These are phyloP conservation scores for Actinostola sp. DNA, from an alignment of 92 coral and sea anemone genomes.

Conservation along the genomic window DNA sequence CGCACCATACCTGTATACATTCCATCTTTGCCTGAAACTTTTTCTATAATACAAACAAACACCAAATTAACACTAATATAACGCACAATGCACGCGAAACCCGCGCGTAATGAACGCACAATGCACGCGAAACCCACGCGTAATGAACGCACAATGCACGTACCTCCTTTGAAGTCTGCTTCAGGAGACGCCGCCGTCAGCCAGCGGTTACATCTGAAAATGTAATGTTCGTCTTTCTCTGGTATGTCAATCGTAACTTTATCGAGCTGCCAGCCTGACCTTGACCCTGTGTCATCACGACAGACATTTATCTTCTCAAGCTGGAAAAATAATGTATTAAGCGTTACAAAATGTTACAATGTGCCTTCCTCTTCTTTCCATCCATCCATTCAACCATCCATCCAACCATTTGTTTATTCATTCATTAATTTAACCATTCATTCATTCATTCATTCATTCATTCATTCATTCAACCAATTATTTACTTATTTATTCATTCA, in stretches of 20 bases:
- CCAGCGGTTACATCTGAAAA: slow-evolving; percentile 86
- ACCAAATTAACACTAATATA: not conserved
- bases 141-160: slow-evolving; percentile 1
- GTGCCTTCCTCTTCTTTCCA: no score
- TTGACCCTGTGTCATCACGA: slow-evolving; percentile 77
- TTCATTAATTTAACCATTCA: not conserved
- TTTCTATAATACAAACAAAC: not conserved
- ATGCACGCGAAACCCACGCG: not conserved
- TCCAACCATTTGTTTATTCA: not conserved
- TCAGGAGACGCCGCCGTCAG: slow-evolving; percentile 68
- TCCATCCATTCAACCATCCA: no score
- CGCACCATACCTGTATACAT: slow-evolving; percentile 61
- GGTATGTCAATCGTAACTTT: slow-evolving; percentile 80
- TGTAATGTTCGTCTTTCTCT: slow-evolving; percentile 78
- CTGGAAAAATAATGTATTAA: slow-evolving; percentile 29
- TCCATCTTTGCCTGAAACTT: slow-evolving; percentile 41
- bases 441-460: not conserved
- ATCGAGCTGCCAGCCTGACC: slow-evolving; percentile 89
- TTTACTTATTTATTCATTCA: not conserved
- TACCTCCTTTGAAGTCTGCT: slow-evolving; percentile 74
- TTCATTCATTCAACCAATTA: not conserved
- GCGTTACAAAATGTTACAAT: no score
- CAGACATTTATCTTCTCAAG: slow-evolving; percentile 76
- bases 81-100: not conserved
- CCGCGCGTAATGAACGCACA: not conserved